Base-by-base conservation (phyloP, 2,797 vertebrate species). In the Clamator glandarius region DNA sequence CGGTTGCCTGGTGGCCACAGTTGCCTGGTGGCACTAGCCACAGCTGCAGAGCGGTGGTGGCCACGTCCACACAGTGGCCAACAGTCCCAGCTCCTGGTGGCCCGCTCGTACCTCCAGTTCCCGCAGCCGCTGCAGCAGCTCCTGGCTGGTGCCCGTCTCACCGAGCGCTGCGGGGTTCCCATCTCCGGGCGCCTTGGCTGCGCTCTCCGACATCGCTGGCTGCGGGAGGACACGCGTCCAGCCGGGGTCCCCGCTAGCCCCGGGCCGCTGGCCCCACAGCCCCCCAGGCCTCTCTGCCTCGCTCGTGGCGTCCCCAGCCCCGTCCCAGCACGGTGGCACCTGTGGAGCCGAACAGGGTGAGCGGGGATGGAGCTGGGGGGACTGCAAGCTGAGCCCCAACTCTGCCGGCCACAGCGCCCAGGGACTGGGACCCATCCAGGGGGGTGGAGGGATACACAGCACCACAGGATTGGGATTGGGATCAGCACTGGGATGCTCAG, bases 101-200 rank as follows among this genome's bases (percentile, higher is more conserved):
- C 12, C 67, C 57, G 1, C 0, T 16, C 94, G 52, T 94, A 98
- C 99, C 99, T 99, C 99, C 95, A 99, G 98, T 95, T 99, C 98
- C 87, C 97, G 97, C 59, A 99, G 98, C 33, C 99, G 97, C 97
- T 99, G 99, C 97, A 99, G 96, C 41, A 99, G 99, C 94, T 99
- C 98, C 18, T 98, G 98, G 97, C 98, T 98, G 97, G 98, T 98
- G 94, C 98, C 98, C 0, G 97, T 98, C 97, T 99, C 98, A 1
- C 97, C 97, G 4, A 95, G 98, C 31, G 95, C 98, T 59, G 97
- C 98, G 1, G 98, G 97, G 89, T 97, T 98, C 41, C 98, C 98
- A 17, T 98, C 97, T 94, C 97, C 97, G 87, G 97, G 98, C 4
- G 96, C 98, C 94, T 99, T 98, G 55, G 99, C 98, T 91, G 97